Evolutionary conservation across 2,113 vertebrate genomes (phyloP).

Genomic region (Bos taurus): ARS-UCD2.0 NC_037344.1:27465501-27466000

Average conservation of each 20-base stretch:
- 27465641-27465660: neutral
- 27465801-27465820: neutral
- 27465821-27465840: neutral
- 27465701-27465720: neutral
- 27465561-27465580: neutral
- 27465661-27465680: neutral
- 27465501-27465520: neutral
- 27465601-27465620: neutral
- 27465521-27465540: neutral
- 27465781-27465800: neutral
- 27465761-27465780: neutral
- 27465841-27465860: neutral
- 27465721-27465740: neutral
- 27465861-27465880: neutral
- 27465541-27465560: neutral
- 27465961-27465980: neutral
- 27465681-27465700: neutral
- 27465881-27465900: neutral
- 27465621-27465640: neutral
- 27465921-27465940: neutral
- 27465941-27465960: neutral
- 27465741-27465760: neutral
- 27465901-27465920: neutral
- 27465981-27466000: neutral
- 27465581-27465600: accelerated